Evolutionary conservation across 1,140 invertebrate genomes (phyloP), one percentile per base, ranked within the genome.

Genomic region (Pentalonia nigronervosa): DNA sequence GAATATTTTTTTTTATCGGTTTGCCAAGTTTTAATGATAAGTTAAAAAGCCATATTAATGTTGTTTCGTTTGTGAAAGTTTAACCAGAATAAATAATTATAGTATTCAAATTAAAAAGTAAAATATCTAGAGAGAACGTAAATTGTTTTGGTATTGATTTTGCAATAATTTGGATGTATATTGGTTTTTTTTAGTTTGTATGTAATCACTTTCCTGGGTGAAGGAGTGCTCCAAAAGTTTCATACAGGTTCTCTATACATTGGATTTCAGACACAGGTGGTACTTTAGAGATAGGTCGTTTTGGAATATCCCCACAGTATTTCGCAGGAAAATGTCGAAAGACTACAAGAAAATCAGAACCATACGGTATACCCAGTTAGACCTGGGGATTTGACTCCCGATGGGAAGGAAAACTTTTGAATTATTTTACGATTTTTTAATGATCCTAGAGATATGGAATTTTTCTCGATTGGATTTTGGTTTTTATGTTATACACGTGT

Each of bases 131-230:
- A 17, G 30, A 76, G 60, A n/a, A 17, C 30, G 60, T n/a, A 76
- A 76, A 76, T 76, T 76, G 60, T 76, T 76, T 76, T 76, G 60
- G 60, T 76, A 76, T 76, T 14, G 60, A 30, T 76, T 76, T n/a
- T 76, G n/a, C n/a, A 76, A n/a, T 76, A 76, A 76, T n/a, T 1
- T 76, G 30, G 60, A n/a, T 76, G 11, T 76, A 14, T 50, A 50
- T 76, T 67, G 11, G n/a, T 76, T 76, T 76, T 67, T 76, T 76
- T 76, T 76, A 76, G 60, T 76, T 76, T 6, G 60, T n/a, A 14
- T 76, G 60, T 76, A 76, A 76, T 76, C 60, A 76, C 60, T 76
- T 76, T n/a, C 14, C n/a, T 6, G n/a, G 30, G 14, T n/a, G 60
- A 76, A 76, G n/a, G 14, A 76, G 60, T 76, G n/a, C 14, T 76